Evolutionary conservation across 2,888 invertebrate species (phyloP).

Genomic region (Schrankia costaestrigalis): DNA sequence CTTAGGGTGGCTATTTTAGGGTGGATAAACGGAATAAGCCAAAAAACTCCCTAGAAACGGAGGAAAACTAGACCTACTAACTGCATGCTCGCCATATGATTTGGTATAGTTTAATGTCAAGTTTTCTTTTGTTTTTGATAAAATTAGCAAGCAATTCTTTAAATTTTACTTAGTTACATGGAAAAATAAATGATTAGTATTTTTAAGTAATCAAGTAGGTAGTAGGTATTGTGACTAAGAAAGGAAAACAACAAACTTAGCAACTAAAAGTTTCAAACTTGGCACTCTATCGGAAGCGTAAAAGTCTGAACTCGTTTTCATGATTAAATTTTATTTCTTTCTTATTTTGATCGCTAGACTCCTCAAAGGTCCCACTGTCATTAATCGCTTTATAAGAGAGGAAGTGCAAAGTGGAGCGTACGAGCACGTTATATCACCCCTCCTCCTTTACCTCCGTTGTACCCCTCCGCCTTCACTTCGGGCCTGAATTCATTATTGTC

Average conservation of each 20-base stretch:
- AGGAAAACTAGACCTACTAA: too few relatives aligned
- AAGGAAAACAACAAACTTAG: conserved; percentile 13
- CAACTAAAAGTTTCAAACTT: conserved; percentile 18
- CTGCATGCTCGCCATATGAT: too few relatives aligned
- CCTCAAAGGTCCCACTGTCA: conserved; percentile 63
- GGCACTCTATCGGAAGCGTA: conserved; percentile 15
- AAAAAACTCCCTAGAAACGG: too few relatives aligned
- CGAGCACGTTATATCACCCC: conserved; percentile 55
- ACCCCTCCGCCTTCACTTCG: conserved; percentile 35
- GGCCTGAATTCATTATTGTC: conserved; percentile 75
- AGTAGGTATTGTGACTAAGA: too few relatives aligned
- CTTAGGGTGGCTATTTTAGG: too few relatives aligned
- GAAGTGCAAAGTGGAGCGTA: conserved; percentile 71
- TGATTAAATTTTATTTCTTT: conserved; percentile 61
- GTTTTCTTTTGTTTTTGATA: too few relatives aligned
- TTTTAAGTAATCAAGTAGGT: too few relatives aligned
- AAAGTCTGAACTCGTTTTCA: conserved; percentile 37
- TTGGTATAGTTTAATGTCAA: too few relatives aligned
- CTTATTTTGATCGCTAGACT: conserved; percentile 57
- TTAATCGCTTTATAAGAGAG: conserved; percentile 72
- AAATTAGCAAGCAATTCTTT: too few relatives aligned
- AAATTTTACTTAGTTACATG: too few relatives aligned
- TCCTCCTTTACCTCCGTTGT: conserved; percentile 19
- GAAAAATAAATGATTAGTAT: too few relatives aligned
- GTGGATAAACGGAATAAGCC: too few relatives aligned